Evolutionary conservation across 2,113 vertebrate genomes (phyloP).

Genomic region (Zapornia atra): DNA sequence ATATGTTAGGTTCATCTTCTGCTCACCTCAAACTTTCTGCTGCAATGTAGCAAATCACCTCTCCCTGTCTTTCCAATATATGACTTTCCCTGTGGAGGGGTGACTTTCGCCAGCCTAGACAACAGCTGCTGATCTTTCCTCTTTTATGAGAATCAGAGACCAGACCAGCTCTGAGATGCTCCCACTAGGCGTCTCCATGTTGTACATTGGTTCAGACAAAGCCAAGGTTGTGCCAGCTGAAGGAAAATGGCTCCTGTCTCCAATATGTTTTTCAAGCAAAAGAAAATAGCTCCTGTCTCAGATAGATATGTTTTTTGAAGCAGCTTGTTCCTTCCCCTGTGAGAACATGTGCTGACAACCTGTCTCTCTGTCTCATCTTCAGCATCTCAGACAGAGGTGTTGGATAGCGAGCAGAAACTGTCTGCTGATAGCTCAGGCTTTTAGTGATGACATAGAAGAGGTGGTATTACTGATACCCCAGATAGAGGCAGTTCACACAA

Average conservation of each 20-base stretch:
- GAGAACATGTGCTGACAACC: not conserved
- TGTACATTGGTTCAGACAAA: not conserved
- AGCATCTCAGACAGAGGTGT: not conserved
- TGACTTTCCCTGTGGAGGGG: not conserved
- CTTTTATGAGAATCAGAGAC: not conserved
- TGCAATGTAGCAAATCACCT: not conserved
- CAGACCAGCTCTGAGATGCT: not conserved
- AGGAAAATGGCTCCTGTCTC: not conserved
- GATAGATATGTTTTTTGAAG: not conserved
- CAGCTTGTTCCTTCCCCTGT: not conserved
- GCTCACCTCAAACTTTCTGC: not conserved
- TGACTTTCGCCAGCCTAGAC: not conserved
- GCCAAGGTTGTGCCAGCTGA: not conserved
- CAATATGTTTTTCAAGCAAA: not conserved
- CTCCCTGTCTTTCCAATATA: not conserved
- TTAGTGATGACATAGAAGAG: not conserved
- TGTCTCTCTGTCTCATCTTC: not conserved
- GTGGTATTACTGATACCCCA: not conserved
- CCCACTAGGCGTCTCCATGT: not conserved
- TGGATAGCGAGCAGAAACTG: not conserved
- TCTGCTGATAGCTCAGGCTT: not conserved
- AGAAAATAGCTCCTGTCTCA: not conserved
- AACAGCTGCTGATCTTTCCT: not conserved
- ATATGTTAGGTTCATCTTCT: not conserved
- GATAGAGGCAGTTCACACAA: not conserved